A percentile compares a stretch with the other conserved stretches of the same genome.
phyloP scores from a whole-genome alignment of 2,113 vertebrate genomes.

The Theristicus caerulescens region DNA sequence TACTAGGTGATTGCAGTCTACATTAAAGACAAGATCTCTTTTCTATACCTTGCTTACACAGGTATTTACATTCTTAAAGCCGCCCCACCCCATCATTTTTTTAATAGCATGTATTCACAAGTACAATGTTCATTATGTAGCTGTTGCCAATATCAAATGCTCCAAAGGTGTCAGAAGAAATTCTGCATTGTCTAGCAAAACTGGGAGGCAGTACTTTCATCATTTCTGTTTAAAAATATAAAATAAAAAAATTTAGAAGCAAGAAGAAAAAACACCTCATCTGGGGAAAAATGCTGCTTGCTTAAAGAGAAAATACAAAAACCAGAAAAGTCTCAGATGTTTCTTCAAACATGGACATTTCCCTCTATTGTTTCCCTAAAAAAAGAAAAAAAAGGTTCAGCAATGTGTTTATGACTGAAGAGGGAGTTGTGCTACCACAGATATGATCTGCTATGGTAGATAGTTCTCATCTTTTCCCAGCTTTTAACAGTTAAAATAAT shows the following conservation, averaged over 20 bases:
- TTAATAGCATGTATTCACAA: not conserved
- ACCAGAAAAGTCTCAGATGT: not conserved
- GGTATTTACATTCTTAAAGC: not conserved
- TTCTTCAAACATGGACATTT: not conserved
- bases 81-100: not conserved
- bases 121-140: not conserved
- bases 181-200: not conserved
- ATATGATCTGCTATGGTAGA: not conserved
- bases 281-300: not conserved
- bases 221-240: not conserved
- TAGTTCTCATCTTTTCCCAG: not conserved
- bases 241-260: not conserved
- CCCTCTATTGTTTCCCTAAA: accelerated
- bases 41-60: not conserved
- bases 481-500: not conserved
- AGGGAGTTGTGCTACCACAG: not conserved
- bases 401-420: not conserved
- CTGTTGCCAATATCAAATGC: not conserved
- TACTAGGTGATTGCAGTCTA: not conserved
- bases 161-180: not conserved
- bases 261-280: not conserved
- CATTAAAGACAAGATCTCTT: not conserved
- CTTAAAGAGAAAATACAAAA: not conserved
- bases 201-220: not conserved
- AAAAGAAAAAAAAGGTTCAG: not conserved